Conservation (phyloP, 2,797 vertebrate genomes). For the Aratinga solstitialis region DNA sequence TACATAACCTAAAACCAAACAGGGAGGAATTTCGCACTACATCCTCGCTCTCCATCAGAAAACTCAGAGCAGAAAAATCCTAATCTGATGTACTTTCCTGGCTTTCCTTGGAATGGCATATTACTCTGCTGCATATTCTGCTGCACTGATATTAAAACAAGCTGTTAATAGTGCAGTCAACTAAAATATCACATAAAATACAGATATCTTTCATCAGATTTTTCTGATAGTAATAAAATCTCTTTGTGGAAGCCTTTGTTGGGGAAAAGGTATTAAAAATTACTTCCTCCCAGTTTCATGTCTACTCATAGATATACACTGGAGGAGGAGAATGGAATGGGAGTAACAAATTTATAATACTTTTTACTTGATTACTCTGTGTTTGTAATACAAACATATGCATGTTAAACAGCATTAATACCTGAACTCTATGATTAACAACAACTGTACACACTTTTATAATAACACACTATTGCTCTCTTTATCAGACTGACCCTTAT, state of each 20-base stretch:
- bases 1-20: neutral
- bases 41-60: neutral
- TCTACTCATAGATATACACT: neutral
- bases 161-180: neutral
- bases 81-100: neutral
- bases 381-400: neutral
- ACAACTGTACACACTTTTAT: neutral
- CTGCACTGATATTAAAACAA: neutral
- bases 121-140: neutral
- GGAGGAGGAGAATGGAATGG: neutral
- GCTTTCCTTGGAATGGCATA: neutral
- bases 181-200: neutral
- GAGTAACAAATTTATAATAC: neutral
- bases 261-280: neutral
- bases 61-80: neutral
- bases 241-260: neutral
- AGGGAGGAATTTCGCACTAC: neutral
- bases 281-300: neutral
- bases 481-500: neutral
- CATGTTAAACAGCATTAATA: neutral
- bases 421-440: neutral
- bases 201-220: neutral
- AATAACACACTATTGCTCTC: neutral
- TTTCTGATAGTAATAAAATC: neutral
- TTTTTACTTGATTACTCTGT: neutral